Conservation (phyloP, 2,113 vertebrate genomes). For the Protobothrops flavoviridis region DNA sequence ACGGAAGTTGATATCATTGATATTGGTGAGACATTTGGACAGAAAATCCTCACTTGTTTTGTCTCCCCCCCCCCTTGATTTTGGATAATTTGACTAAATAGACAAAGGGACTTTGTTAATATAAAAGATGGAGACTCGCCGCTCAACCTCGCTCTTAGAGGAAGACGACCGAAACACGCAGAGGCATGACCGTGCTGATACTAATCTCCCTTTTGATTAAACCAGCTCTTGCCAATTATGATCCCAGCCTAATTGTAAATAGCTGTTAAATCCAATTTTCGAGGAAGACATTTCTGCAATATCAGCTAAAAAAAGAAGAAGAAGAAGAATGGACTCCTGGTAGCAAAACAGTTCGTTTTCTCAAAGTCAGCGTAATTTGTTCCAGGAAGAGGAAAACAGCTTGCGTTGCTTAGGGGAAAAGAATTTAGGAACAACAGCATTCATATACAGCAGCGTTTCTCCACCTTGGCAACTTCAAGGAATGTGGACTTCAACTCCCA, state of each 20-base stretch:
- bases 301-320: slow-evolving; percentile 21
- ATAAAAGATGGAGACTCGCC: not conserved
- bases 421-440: not conserved
- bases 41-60: not conserved
- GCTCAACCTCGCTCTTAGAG: not conserved
- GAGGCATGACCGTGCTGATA: slow-evolving; percentile 63
- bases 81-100: not conserved
- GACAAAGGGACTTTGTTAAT: not conserved
- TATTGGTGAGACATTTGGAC: too few species aligned
- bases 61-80: not conserved
- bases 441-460: not conserved
- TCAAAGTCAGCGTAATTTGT: not conserved
- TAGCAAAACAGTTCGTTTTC: slow-evolving; percentile 42
- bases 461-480: not conserved
- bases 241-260: slow-evolving; percentile 57
- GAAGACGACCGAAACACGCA: slow-evolving; percentile 53
- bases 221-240: slow-evolving; percentile 55
- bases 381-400: not conserved
- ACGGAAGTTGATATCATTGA: not conserved
- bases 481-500: not conserved
- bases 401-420: not conserved
- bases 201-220: slow-evolving; percentile 54
- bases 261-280: slow-evolving; percentile 47
- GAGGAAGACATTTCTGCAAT: slow-evolving; percentile 47
- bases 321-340: slow-evolving; percentile 29